Evolutionary conservation across 2,888 invertebrate genomes (phyloP).

Genomic region (Adela reaumurella): DNA sequence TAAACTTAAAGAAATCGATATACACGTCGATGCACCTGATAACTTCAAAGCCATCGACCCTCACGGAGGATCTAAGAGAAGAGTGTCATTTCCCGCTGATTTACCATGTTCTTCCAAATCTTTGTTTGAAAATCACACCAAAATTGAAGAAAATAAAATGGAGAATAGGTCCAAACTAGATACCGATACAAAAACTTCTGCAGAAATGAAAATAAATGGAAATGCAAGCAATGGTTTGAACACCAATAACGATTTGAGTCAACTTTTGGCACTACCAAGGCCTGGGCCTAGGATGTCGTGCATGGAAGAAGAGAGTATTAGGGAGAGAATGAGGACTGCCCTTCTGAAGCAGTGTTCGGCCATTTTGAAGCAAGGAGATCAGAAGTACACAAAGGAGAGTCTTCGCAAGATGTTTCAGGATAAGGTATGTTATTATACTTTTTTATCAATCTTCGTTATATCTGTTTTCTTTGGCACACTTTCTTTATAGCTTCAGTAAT

Average conservation of each 20-base stretch:
- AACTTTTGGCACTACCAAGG: constrained; percentile 21
- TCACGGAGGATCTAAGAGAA: neutral
- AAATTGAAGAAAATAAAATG: neutral
- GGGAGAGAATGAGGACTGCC: constrained; percentile 57
- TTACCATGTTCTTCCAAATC: neutral
- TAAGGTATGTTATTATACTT: constrained; percentile 51
- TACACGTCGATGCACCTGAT: neutral
- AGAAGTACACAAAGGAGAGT: constrained; percentile 59
- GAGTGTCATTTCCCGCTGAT: neutral
- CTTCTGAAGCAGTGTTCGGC: constrained; percentile 65
- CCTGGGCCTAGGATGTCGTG: constrained; percentile 52
- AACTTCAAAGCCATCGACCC: neutral
- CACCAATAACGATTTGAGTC: neutral
- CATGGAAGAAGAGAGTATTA: constrained; percentile 68
- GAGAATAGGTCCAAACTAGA: no score
- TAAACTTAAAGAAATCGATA: neutral
- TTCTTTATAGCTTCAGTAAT: no score
- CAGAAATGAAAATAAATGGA: neutral
- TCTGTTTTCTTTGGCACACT: no score
- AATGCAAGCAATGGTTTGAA: no score
- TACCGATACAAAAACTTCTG: neutral
- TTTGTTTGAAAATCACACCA: neutral
- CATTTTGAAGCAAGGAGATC: constrained; percentile 59
- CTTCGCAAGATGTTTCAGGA: constrained; percentile 65
- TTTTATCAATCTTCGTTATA: no score